Base-by-base conservation (phyloP, 2,797 vertebrate genomes). In the Gymnothorax javanicus region DNA sequence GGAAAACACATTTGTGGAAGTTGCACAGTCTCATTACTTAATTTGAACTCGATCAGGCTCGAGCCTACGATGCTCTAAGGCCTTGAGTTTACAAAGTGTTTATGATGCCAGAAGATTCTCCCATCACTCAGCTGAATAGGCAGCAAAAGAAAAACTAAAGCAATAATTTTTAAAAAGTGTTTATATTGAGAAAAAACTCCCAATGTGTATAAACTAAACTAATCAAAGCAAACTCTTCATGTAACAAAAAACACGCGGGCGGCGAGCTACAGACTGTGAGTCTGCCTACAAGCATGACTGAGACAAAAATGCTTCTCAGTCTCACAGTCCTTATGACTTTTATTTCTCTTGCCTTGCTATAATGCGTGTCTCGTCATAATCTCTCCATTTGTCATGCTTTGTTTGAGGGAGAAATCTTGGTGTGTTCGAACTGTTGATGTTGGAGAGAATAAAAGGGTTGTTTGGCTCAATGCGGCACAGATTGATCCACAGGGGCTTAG, bases 221-320 rank as follows among this genome's bases (percentile, higher is more conserved):
- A 69, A 69, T 69, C 25, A n/a, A 69, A 69, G 23, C 25, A 69
- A 25, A 69, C 64, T 83, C 83, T 87, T 87, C 81, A 87, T 75
- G 82, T 69, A n/a, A 69, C 69, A 67, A 64, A 83, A 83, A 87
- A 83, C 71, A 87, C 83, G 56, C 69, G 60, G 64, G 82, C 57
- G 60, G 83, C 4, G 54, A 86, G 85, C 86, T 82, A 67, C 52
- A 67, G 82, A 67, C 79, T 62, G 2, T 43, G 33, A 43, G 62
- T 58, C 62, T 54, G 67, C 43, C 67, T 86, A 27, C n/a, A 54
- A 7, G 27, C 79, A 64, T 54, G 17, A 83, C 83, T 25, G 54
- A 82, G 60, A 73, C 23, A 2, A 56, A 23, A 81, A 56, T n/a
- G 50, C 20, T 81, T 81, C 20, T 52, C 77, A 20, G 9, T 56